Percentiles rank a stretch among this genome's conserved stretches.
These are phyloP conservation scores for Astreopora myriophthalma DNA, from an alignment of 64 coral and sea anemone genomes.

Conservation along the genomic window DNA sequence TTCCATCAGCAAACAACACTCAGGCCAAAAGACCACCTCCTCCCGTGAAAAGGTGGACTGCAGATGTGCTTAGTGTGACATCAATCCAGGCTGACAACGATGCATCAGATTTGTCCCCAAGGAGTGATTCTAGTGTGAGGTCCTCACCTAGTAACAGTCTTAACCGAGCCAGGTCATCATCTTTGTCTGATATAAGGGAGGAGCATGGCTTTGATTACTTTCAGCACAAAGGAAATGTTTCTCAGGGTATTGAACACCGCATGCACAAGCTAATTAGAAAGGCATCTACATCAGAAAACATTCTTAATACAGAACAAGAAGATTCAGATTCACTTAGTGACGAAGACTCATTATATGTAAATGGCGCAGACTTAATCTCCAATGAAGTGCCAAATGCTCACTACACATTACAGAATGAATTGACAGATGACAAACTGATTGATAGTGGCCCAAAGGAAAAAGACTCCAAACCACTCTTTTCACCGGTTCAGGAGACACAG, in stretches of 20 bases:
- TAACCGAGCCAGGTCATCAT: conserved; percentile 49
- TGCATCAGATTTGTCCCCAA: not conserved
- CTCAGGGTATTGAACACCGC: conserved; percentile 83
- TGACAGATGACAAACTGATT: not conserved
- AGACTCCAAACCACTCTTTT: not conserved
- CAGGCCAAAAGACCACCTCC: conserved; percentile 27
- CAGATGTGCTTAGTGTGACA: conserved; percentile 63
- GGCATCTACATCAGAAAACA: conserved; percentile 52
- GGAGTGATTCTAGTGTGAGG: not conserved
- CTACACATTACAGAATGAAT: not conserved
- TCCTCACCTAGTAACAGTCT: conserved; percentile 29
- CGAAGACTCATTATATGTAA: not conserved
- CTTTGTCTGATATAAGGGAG: conserved; percentile 52
- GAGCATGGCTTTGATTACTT: conserved; percentile 22
- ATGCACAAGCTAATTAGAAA: conserved; percentile 72
- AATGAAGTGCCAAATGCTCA: conserved; percentile 16
- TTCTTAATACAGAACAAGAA: conserved; percentile 8
- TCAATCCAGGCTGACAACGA: conserved; percentile 1
- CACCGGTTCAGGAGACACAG: not conserved
- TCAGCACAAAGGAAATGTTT: conserved; percentile 77
- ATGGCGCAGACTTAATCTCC: not conserved
- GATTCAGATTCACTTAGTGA: conserved; percentile 18
- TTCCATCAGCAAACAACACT: not conserved
- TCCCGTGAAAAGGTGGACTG: conserved; percentile 59
- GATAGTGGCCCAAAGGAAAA: not conserved